Evolutionary conservation across 2,888 invertebrate species (phyloP), one percentile per base, ranked within the genome.

Genomic region (Lepidochrysops patricia): DNA sequence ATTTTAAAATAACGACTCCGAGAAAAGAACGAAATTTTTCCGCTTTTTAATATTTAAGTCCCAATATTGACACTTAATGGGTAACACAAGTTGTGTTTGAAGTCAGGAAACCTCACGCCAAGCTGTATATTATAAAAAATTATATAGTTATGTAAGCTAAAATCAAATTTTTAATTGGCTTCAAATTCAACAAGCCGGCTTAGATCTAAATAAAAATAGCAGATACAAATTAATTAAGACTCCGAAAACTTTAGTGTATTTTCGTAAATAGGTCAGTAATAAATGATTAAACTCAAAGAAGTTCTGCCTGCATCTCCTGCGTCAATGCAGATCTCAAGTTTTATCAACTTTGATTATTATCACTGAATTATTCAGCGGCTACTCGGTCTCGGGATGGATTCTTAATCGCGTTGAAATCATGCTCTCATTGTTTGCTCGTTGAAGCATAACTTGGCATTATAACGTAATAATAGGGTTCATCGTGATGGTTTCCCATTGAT

Each of bases 301-400:
- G 32, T 32, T 54, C 32, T 12, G 54, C 54, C 19, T 54, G 54
- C 54, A 54, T 29, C 54, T 32, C 19, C 54, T 54, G 32, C 32
- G 32, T 54, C 54, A 54, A 32, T 54, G 54, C 54, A 54, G 32
- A 54, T 54, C 19, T 32, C 54, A 54, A 54, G 54, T 54, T 54
- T 23, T 54, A 54, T 54, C 23, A 54, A 54, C 29, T 54, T 15
- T 32, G 54, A 54, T 54, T 32, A 54, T 54, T 32, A 27, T 54
- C 32, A 54, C 19, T 54, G 54, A 54, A 54, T 54, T n/a, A 54
- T 54, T 54, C 54, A 54, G 19, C 29, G 12, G 52, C 27, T 15
- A 19, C 19, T 4, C 9, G 29, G 32, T 43, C 15, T 32, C 12
- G 2, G 32, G 29, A 54, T 32, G 32, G 32, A 54, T 54, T 54